Percentiles rank a stretch among this genome's conserved stretches.
Conservation (phyloP, 1,140 invertebrate species). For the Sinonovacula constricta region DNA sequence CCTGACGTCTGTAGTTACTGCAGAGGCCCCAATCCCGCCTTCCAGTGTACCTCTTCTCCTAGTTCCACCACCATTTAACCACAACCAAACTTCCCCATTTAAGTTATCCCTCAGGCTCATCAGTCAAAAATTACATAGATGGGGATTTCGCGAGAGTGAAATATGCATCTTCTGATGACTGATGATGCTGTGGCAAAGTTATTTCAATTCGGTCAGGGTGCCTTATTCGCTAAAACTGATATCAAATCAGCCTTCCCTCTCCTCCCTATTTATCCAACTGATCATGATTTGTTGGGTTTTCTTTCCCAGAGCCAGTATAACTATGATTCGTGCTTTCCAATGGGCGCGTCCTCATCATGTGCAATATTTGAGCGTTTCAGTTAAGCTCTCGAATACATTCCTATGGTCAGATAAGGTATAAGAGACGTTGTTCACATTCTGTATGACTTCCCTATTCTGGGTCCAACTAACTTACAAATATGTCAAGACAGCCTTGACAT, state of each 20-base stretch:
- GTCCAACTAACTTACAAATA: not conserved
- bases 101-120: not conserved
- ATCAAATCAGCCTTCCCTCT: conserved; percentile 22
- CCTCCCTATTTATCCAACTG: conserved; percentile 31
- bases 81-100: not conserved
- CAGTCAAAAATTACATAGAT: not conserved
- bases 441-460: conserved; percentile 49
- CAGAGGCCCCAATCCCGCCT: conserved; percentile 15
- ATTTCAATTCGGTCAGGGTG: not conserved
- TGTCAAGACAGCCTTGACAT: not conserved
- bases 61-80: not conserved
- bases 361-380: conserved; percentile 52
- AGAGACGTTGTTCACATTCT: conserved; percentile 32
- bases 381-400: conserved; percentile 38
- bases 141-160: not conserved
- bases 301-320: conserved; percentile 10
- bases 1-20: conserved; percentile 32
- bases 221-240: conserved; percentile 21
- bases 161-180: not conserved
- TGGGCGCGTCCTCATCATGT: conserved; percentile 18
- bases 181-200: not conserved
- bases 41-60: not conserved
- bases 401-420: not conserved
- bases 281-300: conserved; percentile 25
- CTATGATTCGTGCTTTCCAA: conserved; percentile 25